phyloP scores from a whole-genome alignment of 2,113 vertebrate species.

The Scatophagus argus region DNA sequence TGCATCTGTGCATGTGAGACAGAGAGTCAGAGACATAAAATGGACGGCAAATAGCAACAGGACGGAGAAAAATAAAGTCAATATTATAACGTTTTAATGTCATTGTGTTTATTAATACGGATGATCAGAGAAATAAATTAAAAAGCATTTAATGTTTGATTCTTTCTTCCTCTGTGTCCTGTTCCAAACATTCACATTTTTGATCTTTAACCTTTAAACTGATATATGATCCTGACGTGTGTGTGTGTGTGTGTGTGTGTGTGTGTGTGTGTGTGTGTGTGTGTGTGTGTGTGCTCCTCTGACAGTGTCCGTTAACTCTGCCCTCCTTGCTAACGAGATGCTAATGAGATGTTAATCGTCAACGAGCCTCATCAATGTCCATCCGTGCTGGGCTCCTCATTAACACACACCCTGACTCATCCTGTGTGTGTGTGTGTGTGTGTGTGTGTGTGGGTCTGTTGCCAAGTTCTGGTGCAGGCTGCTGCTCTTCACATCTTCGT shows the following conservation, averaged over 20 bases:
- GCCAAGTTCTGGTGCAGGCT: neutral
- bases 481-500: conserved; percentile 42
- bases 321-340: conserved; percentile 58
- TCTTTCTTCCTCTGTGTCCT: neutral
- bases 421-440: neutral
- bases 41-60: neutral
- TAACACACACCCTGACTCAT: conserved; percentile 39
- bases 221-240: neutral
- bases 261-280: conserved; percentile 16
- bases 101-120: too few species aligned
- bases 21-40: neutral
- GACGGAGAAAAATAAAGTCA: neutral
- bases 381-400: conserved; percentile 49
- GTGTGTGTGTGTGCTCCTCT: conserved; percentile 4
- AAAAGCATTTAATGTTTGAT: too few species aligned
- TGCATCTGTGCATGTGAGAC: neutral
- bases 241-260: conserved; percentile 5
- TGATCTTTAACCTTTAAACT: conserved; percentile 29
- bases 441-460: conserved; percentile 1
- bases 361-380: conserved; percentile 62
- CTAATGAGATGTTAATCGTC: conserved; percentile 67
- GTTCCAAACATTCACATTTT: neutral
- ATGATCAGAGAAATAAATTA: too few species aligned
- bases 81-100: too few species aligned
- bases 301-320: conserved; percentile 37